These are phyloP conservation scores for Cydia splendana DNA, from an alignment of 1,140 invertebrate genomes.

Conservation along the genomic window DNA sequence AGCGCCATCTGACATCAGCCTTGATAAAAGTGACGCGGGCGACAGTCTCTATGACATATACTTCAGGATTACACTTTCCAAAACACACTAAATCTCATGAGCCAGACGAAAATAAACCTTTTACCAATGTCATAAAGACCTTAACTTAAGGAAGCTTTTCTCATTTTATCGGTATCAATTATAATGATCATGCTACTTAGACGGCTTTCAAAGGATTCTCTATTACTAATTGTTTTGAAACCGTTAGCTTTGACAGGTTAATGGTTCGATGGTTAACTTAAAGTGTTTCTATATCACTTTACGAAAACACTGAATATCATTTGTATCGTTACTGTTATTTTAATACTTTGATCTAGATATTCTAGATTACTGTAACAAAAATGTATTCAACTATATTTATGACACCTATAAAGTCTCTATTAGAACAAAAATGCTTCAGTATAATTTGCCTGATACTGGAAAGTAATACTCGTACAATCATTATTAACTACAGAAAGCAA, in stretches of 20 bases:
- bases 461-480: not conserved
- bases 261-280: not conserved
- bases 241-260: slow-evolving; percentile 22
- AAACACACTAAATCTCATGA: not conserved
- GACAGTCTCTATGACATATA: slow-evolving; percentile 14
- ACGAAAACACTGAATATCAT: not conserved
- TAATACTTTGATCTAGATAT: not conserved
- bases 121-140: not conserved
- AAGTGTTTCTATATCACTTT: not conserved
- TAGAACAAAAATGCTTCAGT: too few relatives aligned
- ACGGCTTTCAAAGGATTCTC: slow-evolving; percentile 22
- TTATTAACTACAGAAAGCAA: not conserved
- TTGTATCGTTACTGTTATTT: not conserved
- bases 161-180: slow-evolving; percentile 23
- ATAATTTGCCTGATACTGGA: too few relatives aligned
- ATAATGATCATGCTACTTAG: slow-evolving; percentile 25
- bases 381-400: too few relatives aligned
- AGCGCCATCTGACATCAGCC: slow-evolving; percentile 7
- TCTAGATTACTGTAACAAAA: not conserved
- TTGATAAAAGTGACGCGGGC: not conserved
- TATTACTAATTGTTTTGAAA: not conserved
- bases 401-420: too few relatives aligned
- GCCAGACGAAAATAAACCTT: not conserved
- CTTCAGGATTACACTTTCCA: slow-evolving; percentile 24
- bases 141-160: not conserved